phyloP scores from a whole-genome alignment of 2,113 vertebrate species.

The Archilochus colubris region DNA sequence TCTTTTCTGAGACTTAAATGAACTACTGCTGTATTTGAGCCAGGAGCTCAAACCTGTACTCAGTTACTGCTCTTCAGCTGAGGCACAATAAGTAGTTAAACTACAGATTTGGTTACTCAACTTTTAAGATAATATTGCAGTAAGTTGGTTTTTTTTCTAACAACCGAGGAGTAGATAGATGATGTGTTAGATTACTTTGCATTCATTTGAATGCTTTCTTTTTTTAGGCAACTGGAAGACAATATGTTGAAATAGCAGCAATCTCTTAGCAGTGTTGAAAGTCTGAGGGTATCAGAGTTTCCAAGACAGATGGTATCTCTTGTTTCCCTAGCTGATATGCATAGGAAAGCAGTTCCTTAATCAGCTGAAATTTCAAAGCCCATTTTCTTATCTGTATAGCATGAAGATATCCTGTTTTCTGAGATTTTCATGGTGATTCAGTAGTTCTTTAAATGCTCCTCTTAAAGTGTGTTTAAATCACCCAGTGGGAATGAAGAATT shows the following conservation, averaged over 20 bases:
- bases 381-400: not conserved
- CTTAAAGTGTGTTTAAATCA: not conserved
- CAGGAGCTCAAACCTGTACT: not conserved
- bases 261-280: not conserved
- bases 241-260: conserved; percentile 7
- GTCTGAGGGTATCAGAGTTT: conserved; percentile 10
- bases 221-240: not conserved
- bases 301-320: conserved; percentile 33
- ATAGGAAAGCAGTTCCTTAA: conserved; percentile 55
- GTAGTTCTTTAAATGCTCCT: not conserved
- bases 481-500: not conserved
- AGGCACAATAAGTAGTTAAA: not conserved
- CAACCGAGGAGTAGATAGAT: not conserved
- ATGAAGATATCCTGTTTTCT: not conserved
- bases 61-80: not conserved
- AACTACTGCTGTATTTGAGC: not conserved
- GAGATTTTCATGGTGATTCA: not conserved
- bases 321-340: conserved; percentile 4
- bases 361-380: conserved; percentile 45
- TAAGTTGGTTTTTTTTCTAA: not conserved
- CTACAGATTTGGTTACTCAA: not conserved
- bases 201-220: not conserved
- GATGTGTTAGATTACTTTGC: not conserved
- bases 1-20: not conserved
- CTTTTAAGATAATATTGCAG: not conserved